phyloP scores from a whole-genome alignment of 2,797 vertebrate species.

The Rhabdophis nuchalis region DNA sequence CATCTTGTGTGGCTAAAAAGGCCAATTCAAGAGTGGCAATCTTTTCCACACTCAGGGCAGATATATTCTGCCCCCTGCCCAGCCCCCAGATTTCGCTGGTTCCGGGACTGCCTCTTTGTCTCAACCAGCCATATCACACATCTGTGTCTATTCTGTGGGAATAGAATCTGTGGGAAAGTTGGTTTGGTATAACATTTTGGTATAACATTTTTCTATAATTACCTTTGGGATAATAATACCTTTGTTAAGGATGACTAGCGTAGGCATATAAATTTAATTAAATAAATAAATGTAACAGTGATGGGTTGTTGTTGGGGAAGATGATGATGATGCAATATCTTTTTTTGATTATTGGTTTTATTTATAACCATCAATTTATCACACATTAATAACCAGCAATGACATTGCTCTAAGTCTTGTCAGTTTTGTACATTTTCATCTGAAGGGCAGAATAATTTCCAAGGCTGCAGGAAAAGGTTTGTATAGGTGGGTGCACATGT shows the following conservation, averaged over 20 bases:
- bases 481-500: background rate
- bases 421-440: conserved; percentile 1
- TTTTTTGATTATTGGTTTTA: background rate
- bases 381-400: background rate
- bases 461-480: background rate
- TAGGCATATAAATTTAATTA: background rate
- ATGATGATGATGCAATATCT: background rate
- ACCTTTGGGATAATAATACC: background rate
- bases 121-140: background rate
- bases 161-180: too few species aligned
- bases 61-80: too few species aligned
- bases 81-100: too few species aligned
- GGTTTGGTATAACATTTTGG: background rate
- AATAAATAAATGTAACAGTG: background rate
- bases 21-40: too few species aligned
- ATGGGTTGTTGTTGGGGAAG: background rate
- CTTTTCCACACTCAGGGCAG: too few species aligned
- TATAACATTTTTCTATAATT: background rate
- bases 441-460: background rate
- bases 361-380: background rate
- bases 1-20: too few species aligned
- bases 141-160: background rate
- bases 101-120: too few species aligned
- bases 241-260: background rate
- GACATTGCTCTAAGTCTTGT: background rate